phyloP scores from a whole-genome alignment of 2,797 vertebrate genomes.

The Sebastes minor region DNA sequence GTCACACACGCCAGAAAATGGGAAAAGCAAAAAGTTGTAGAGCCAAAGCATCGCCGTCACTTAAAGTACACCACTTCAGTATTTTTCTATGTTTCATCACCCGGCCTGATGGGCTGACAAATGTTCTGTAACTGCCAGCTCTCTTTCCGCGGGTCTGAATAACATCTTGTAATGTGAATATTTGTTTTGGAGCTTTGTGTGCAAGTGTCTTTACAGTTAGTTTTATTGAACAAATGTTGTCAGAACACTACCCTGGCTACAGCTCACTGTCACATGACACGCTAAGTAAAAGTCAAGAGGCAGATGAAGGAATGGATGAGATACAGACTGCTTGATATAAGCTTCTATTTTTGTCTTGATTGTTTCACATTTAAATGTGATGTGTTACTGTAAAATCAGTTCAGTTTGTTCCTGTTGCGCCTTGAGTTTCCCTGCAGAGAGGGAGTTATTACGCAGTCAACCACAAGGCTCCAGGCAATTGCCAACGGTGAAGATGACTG shows the following conservation, averaged over 20 bases:
- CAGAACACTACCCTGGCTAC: constrained; percentile 4
- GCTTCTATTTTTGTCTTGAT: constrained; percentile 8
- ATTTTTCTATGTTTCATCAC: constrained; percentile 62
- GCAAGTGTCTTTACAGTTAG: constrained; percentile 3
- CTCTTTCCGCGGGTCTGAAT: constrained; percentile 12
- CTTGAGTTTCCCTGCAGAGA: constrained; percentile 37
- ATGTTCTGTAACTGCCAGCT: constrained; percentile 27
- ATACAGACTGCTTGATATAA: constrained; percentile 1
- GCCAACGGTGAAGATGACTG: constrained; percentile 46
- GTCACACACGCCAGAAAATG: background rate
- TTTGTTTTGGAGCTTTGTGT: constrained; percentile 22
- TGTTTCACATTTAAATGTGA: constrained; percentile 21
- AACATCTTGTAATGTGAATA: constrained; percentile 27
- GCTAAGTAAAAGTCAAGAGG: constrained; percentile 7
- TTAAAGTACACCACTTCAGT: constrained; percentile 9
- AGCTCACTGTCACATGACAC: constrained; percentile 5
- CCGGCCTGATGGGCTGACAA: constrained; percentile 71
- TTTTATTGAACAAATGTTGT: constrained; percentile 11
- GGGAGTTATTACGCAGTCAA: constrained; percentile 32
- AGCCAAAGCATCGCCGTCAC: background rate
- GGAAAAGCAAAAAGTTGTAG: background rate
- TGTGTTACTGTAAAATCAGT: constrained; percentile 7
- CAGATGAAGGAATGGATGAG: constrained; percentile 2
- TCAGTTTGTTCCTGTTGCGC: background rate
- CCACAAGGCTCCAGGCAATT: constrained; percentile 35